Evolutionary conservation across 2,888 invertebrate species (phyloP), one percentile per base, ranked within the genome.

Genomic region (Tachystola acroxantha): DNA sequence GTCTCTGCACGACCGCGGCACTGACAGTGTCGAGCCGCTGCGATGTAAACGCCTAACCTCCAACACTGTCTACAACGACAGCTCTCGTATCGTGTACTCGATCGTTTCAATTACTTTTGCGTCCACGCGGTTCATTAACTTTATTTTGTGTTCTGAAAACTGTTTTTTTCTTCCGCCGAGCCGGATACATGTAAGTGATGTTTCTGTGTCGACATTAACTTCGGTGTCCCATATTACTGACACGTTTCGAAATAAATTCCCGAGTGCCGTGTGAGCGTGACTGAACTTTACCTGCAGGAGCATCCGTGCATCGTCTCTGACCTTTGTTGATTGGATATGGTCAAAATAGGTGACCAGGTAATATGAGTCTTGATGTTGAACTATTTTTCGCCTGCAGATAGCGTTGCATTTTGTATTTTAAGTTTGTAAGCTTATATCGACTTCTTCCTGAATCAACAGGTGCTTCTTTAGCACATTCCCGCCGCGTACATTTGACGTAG

Each of bases 1-100:
- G 85, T 85, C 82, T 79, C 61, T 74, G 78, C 77, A 72, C 82
- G 64, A 72, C 72, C 78, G 80, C 82, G 82, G 78, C 82, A 78
- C 84, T 68, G 71, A 75, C 74, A 72, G 82, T 80, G 79, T 81
- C 75, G 74, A 72, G 56, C 81, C 84, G 86, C 58, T 86, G 86
- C 80, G 72, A 86, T 86, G 86, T 86, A 81, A 86, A 84, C 86
- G 72, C 67, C 58, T 73, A 79, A 79, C 59, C 67, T 71, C 59
- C 57, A 57, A 70, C 53, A 67, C 84, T 84, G 86, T 85, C 86
- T 75, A 71, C 40, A 57, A 76, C 81, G 86, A 72, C 85, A 85
- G 85, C 77, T 68, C 74, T 62, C 66, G 68, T 79, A 77, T 59
- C 72, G 66, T 67, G 70, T 65, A 63, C 64, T 58, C 58, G 51